A percentile compares a stretch with the other conserved stretches of the same genome.
Conservation (phyloP, 2,888 invertebrate species). For the Protophormia terraenovae region DNA sequence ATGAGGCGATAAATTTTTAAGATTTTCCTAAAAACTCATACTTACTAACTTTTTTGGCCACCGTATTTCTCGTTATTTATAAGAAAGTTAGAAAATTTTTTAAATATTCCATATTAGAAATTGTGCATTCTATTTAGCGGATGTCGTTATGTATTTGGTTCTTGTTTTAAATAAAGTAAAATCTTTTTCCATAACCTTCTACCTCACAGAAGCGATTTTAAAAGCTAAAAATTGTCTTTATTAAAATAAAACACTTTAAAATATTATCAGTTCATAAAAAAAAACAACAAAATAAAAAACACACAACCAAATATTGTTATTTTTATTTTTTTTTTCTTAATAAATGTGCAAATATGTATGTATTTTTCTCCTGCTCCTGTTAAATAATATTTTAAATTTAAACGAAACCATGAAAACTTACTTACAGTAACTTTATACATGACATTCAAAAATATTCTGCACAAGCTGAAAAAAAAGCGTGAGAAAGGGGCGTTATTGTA, state of each 20-base stretch:
- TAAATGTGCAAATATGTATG: slow-evolving; percentile 51
- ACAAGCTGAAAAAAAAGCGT: not conserved
- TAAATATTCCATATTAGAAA: too few species aligned
- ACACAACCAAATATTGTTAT: not conserved
- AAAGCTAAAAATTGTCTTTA: not conserved
- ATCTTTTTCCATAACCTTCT: not conserved
- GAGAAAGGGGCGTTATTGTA: not conserved
- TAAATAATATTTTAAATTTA: slow-evolving; percentile 36
- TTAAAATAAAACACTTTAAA: not conserved
- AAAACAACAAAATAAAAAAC: not conserved
- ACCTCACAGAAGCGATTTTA: too few species aligned
- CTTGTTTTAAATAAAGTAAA: not conserved
- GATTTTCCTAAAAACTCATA: too few species aligned
- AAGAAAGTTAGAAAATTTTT: too few species aligned
- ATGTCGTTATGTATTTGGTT: too few species aligned
- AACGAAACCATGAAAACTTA: slow-evolving; percentile 12
- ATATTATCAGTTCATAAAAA: not conserved
- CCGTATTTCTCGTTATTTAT: too few species aligned
- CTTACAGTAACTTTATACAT: too few species aligned
- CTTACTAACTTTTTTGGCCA: too few species aligned
- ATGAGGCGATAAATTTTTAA: too few species aligned
- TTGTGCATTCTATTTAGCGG: too few species aligned
- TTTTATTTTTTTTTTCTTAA: not conserved
- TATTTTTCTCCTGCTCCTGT: not conserved
- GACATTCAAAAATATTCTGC: slow-evolving; percentile 23